A percentile compares a stretch with the other conserved stretches of the same genome.
phyloP scores from a whole-genome alignment of 2,113 vertebrate genomes.

The Mystacornis crossleyi region DNA sequence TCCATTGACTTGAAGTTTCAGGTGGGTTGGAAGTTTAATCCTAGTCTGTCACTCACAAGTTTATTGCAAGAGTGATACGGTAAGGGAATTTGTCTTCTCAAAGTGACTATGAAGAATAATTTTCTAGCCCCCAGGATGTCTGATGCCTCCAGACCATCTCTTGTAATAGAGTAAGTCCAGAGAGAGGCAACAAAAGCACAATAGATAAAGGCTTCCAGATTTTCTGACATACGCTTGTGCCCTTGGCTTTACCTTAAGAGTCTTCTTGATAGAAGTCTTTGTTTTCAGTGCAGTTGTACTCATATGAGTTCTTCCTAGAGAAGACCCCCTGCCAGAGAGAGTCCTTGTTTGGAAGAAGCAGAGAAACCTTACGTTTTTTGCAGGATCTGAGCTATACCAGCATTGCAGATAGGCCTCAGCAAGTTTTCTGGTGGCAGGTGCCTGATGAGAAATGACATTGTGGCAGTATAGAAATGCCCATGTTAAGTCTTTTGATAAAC shows the following conservation, averaged over 20 bases:
- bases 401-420: background rate
- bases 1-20: background rate
- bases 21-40: background rate
- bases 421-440: background rate
- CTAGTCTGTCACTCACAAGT: background rate
- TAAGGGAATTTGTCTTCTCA: background rate
- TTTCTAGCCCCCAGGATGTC: background rate
- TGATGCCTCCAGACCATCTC: background rate
- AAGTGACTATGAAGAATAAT: background rate
- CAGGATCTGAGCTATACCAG: background rate
- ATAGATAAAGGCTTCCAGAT: background rate
- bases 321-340: background rate
- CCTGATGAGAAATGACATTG: background rate
- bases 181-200: background rate
- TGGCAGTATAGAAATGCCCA: background rate
- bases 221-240: background rate
- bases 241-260: background rate
- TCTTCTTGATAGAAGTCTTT: background rate
- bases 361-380: background rate
- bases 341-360: background rate
- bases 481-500: background rate
- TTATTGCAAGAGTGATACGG: background rate
- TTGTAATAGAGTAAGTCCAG: background rate
- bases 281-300: background rate
- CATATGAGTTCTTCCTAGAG: background rate